A percentile compares a stretch with the other conserved stretches of the same genome.
These are phyloP conservation scores for Sarcophaga peregrina DNA, from an alignment of 1,140 invertebrate species.

Conservation along the genomic window DNA sequence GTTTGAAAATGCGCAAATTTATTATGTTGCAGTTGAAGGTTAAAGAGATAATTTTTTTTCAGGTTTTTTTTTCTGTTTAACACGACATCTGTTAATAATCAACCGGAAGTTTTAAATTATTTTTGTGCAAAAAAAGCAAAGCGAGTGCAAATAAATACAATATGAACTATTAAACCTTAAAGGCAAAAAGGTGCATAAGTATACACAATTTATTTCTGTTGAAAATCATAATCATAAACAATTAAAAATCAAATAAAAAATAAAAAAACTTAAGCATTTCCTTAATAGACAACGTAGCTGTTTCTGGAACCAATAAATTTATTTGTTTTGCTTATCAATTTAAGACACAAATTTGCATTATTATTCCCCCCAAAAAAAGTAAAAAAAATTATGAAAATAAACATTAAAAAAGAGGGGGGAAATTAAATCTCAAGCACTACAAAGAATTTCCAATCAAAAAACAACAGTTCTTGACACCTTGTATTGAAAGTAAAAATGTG, in stretches of 20 bases:
- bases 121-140: background rate
- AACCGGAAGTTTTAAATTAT: slow-evolving; percentile 10
- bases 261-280: background rate
- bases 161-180: background rate
- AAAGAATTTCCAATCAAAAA: no score
- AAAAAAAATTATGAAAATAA: no score
- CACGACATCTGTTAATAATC: background rate
- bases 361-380: no score
- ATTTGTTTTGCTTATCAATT: no score
- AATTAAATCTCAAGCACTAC: no score
- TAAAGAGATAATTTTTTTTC: background rate
- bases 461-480: no score
- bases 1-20: no score
- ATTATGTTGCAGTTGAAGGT: background rate
- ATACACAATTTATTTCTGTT: background rate
- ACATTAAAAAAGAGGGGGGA: no score
- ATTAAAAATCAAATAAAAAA: background rate
- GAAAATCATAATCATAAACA: background rate
- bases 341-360: no score
- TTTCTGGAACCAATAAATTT: no score
- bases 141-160: background rate
- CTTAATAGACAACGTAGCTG: background rate
- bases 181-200: background rate
- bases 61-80: no score
- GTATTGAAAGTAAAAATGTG: no score